Evolutionary conservation across 2,113 vertebrate species (phyloP).

Genomic region (Colaptes auratus): DNA sequence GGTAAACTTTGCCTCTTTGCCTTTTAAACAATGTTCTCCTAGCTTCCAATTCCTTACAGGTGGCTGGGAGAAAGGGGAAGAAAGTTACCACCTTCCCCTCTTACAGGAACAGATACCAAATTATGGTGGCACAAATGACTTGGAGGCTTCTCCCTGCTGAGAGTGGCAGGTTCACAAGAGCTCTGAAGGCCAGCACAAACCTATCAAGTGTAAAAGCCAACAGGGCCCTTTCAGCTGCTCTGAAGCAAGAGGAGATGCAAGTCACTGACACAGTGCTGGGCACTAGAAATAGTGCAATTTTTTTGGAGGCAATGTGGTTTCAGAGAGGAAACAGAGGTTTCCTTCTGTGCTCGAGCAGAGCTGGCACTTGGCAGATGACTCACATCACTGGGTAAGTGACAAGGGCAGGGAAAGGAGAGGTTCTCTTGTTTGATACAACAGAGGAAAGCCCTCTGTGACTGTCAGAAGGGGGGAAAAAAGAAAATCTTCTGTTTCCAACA

Average conservation of each 20-base stretch:
- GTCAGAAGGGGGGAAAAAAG: not conserved
- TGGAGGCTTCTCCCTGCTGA: not conserved
- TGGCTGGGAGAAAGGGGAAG: not conserved
- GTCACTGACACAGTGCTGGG: not conserved
- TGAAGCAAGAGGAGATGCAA: not conserved
- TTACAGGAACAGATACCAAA: not conserved
- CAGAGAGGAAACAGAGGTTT: constrained; percentile 44
- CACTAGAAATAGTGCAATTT: not conserved
- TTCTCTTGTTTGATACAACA: not conserved
- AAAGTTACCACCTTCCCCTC: not conserved
- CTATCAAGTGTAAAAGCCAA: not conserved
- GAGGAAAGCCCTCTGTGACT: not conserved
- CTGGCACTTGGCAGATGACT: not conserved
- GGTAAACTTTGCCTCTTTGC: not conserved
- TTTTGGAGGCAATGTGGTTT: constrained; percentile 1
- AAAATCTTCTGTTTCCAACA: not conserved
- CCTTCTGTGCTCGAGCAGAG: not conserved
- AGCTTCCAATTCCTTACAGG: not conserved
- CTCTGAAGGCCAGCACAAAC: not conserved
- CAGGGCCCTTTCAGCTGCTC: not conserved
- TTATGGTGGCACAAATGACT: not conserved
- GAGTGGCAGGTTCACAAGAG: not conserved
- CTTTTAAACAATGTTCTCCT: not conserved
- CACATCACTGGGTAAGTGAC: not conserved
- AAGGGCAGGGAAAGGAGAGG: not conserved